Conservation (phyloP, 1,140 invertebrate genomes). For the Drosophila arawakana region DNA sequence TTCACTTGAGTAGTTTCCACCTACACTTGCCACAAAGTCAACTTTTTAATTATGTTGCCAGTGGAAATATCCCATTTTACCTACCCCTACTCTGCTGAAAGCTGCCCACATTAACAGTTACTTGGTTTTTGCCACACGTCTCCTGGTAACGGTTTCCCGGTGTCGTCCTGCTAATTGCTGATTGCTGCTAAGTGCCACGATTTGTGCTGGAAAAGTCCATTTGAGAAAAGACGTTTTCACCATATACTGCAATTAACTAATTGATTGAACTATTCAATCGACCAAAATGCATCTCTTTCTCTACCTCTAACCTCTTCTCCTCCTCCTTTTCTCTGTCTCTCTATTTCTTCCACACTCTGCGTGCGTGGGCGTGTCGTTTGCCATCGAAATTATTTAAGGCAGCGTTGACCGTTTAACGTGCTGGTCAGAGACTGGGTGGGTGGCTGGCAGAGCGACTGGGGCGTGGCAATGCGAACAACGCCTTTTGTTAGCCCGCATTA, state of each 20-base stretch:
- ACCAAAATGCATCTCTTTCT: slow-evolving; percentile 52
- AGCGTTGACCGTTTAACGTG: slow-evolving; percentile 15
- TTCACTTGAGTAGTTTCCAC: slow-evolving; percentile 6
- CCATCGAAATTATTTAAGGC: slow-evolving; percentile 20
- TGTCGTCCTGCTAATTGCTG: slow-evolving; percentile 65
- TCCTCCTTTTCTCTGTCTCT: background rate
- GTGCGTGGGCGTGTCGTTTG: slow-evolving; percentile 6
- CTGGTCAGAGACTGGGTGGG: background rate
- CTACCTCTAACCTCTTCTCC: background rate
- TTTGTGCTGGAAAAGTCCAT: slow-evolving; percentile 59
- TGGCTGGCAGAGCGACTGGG: background rate
- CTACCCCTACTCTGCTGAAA: slow-evolving; percentile 15
- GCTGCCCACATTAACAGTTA: slow-evolving; percentile 46
- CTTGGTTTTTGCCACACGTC: slow-evolving; percentile 29
- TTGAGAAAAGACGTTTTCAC: slow-evolving; percentile 40
- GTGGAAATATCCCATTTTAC: too few relatives aligned
- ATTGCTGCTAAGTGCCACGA: slow-evolving; percentile 76
- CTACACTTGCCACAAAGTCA: slow-evolving; percentile 17
- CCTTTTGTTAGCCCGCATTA: slow-evolving; percentile 5
- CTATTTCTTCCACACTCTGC: background rate
- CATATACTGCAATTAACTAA: slow-evolving; percentile 78
- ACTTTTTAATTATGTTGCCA: too few relatives aligned
- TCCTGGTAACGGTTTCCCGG: slow-evolving; percentile 32
- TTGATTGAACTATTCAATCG: slow-evolving; percentile 82
- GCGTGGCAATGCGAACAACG: slow-evolving; percentile 7